These are phyloP conservation scores for Bergia puertoricense DNA, from an alignment of 92 coral and sea anemone species.

Conservation along the genomic window DNA sequence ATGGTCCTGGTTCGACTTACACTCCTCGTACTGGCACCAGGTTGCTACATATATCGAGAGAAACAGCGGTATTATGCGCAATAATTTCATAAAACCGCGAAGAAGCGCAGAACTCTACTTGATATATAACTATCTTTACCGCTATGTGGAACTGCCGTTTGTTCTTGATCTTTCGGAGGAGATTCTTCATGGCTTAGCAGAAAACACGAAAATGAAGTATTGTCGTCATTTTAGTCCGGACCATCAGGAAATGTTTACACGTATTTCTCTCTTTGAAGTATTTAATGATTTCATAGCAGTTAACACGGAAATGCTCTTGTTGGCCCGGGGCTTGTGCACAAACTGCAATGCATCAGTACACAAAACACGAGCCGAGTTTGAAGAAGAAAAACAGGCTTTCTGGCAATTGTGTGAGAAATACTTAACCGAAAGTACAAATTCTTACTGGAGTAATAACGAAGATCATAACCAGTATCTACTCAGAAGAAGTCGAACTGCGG, in stretches of 20 bases:
- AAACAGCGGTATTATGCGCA: background rate
- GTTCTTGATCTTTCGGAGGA: background rate
- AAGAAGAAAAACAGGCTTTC: background rate
- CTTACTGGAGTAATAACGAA: background rate
- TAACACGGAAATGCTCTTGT: background rate
- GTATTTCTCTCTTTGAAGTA: too few relatives aligned
- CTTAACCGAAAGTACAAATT: background rate
- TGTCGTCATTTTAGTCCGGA: background rate
- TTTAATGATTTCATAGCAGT: background rate
- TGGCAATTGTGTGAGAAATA: background rate
- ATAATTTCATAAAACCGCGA: background rate
- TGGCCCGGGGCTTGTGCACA: background rate
- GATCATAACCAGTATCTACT: background rate
- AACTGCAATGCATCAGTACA: background rate
- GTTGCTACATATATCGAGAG: background rate
- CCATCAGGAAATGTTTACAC: too few relatives aligned
- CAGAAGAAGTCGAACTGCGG: background rate
- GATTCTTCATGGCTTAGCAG: background rate
- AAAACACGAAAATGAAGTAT: background rate
- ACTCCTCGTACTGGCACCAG: background rate
- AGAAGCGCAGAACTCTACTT: slow-evolving; percentile 6
- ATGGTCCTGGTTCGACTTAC: background rate
- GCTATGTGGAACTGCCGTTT: background rate
- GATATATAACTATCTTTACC: slow-evolving; percentile 8
- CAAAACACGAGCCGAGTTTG: background rate